Base-by-base conservation (phyloP, 2,888 invertebrate genomes). In the Troglohyphantes excavatus region DNA sequence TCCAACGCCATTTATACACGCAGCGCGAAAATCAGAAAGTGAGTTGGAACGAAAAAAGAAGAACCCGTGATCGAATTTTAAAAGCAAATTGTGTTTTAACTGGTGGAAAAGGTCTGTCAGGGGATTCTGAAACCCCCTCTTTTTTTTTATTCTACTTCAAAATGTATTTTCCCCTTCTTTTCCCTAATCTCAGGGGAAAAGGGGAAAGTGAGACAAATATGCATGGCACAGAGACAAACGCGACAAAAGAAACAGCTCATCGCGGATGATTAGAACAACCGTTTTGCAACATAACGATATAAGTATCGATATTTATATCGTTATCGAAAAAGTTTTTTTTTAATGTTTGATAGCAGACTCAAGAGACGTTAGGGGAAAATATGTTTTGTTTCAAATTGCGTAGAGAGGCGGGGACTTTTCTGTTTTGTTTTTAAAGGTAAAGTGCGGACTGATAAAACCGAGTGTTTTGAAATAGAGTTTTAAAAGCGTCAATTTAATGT, bases 71-170 rank as follows among this genome's bases (percentile, higher is more conserved):
- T 89, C 88, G 88, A 89, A 82, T 89, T 89, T 89, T 82, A 76
- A 39, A 89, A 81, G 82, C 82, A 89, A 89, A 89, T 89, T 89
- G 88, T 89, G 88, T 89, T 82, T 89, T 89, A 89, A 89, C 75
- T 82, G 88, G 39, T 39, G 26, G 82, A 82, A 82, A 46, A 73
- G 26, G 59, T 53, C 29, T 46, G 76, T 61, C 46, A 43, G 29
- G 83, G 76, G 59, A 67, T 78, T 75, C 61, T 33, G 17, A 13
- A 27, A 43, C 19, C 72, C 26, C 29, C 63, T 27, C 70, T 39
- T 76, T 39, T 29, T n/a, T n/a, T n/a, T n/a, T n/a, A n/a, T n/a
- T n/a, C n/a, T n/a, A 26, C 76, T 68, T 13, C 39, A 11, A 39
- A 39, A 39, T 39, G 39, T 53, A 11, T 53, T 39, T 53, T 53